Evolutionary conservation across 2,113 vertebrate species (phyloP).

Genomic region (Nycticorax nycticorax): DNA sequence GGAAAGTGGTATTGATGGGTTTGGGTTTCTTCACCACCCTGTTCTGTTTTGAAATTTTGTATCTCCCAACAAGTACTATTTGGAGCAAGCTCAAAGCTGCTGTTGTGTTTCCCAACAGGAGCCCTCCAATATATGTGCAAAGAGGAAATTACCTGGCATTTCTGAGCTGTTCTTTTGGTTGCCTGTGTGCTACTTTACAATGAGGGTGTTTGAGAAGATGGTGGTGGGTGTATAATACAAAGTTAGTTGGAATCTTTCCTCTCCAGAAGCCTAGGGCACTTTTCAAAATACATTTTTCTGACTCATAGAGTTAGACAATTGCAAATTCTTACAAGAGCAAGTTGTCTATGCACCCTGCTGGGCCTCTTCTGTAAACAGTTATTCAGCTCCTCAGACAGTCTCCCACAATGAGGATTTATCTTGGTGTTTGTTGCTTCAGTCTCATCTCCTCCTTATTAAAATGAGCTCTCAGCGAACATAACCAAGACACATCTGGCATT

Average conservation of each 20-base stretch:
- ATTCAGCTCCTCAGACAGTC: background rate
- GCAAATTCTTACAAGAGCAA: background rate
- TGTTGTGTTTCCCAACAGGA: background rate
- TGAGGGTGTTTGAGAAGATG: background rate
- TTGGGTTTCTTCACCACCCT: background rate
- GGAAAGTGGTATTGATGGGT: background rate
- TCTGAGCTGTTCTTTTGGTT: background rate
- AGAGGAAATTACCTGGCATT: conserved; percentile 18
- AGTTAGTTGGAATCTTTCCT: background rate
- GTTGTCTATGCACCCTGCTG: background rate
- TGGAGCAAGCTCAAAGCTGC: background rate
- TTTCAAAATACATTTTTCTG: background rate
- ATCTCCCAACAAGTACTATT: background rate
- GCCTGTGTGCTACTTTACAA: background rate
- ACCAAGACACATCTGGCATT: background rate
- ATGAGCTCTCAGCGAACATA: background rate
- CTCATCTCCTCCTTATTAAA: background rate
- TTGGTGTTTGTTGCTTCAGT: background rate
- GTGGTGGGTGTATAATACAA: background rate
- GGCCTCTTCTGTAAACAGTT: background rate
- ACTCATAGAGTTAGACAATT: background rate
- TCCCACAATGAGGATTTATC: background rate
- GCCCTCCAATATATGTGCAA: background rate
- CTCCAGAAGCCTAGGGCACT: background rate
- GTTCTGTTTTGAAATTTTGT: background rate